Evolutionary conservation across 2,888 invertebrate genomes (phyloP).

Genomic region (Subacronicta megacephala): DNA sequence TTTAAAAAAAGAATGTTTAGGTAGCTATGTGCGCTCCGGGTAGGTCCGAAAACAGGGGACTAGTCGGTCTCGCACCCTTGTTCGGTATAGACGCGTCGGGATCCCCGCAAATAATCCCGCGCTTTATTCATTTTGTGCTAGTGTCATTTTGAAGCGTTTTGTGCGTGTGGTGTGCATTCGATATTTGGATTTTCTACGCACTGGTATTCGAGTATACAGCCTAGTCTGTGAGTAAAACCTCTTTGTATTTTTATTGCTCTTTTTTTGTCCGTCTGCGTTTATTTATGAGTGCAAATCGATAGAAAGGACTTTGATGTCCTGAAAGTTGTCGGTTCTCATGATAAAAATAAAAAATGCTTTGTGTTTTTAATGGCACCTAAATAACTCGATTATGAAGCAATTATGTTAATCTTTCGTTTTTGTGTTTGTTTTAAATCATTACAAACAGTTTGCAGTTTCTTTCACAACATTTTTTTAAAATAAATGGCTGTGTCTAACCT

Average conservation of each 20-base stretch:
- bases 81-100: slow-evolving; percentile 40
- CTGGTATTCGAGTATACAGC: slow-evolving; percentile 24
- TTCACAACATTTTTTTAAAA: slow-evolving; percentile 29
- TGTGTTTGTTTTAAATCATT: slow-evolving; percentile 6
- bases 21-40: slow-evolving; percentile 32
- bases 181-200: slow-evolving; percentile 53
- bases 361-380: not conserved
- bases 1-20: too few relatives aligned
- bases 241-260: not conserved
- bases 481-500: slow-evolving; percentile 39
- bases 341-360: not conserved
- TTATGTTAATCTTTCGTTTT: not conserved
- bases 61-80: slow-evolving; percentile 53
- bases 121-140: slow-evolving; percentile 51
- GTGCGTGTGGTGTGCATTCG: slow-evolving; percentile 47
- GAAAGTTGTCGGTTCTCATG: slow-evolving; percentile 23
- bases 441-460: slow-evolving; percentile 13
- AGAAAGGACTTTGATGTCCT: slow-evolving; percentile 27
- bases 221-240: slow-evolving; percentile 45
- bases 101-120: slow-evolving; percentile 46
- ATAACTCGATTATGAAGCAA: slow-evolving; percentile 1
- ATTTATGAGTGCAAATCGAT: slow-evolving; percentile 36
- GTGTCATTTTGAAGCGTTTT: slow-evolving; percentile 50
- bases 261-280: slow-evolving; percentile 15
- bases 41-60: slow-evolving; percentile 30